Conservation (phyloP, 2,888 invertebrate genomes). For the Scelioninae gen. 1 region DNA sequence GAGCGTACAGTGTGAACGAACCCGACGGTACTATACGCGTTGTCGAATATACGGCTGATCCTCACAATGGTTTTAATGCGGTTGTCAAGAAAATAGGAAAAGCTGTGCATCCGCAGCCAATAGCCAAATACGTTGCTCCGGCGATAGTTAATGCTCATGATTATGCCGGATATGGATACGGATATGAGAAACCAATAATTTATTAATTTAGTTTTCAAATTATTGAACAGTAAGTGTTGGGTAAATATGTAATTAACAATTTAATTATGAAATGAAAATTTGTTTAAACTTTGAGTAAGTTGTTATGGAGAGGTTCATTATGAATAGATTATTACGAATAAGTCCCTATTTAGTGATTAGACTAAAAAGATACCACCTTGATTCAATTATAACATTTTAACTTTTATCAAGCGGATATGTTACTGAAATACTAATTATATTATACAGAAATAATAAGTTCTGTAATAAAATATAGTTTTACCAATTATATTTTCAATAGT, state of each 20-base stretch:
- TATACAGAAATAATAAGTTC: too few species aligned
- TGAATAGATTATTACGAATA: too few species aligned
- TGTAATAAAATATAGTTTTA: too few species aligned
- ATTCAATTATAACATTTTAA: too few species aligned
- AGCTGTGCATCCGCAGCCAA: constrained; percentile 78
- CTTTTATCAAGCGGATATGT: too few species aligned
- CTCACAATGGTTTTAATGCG: constrained; percentile 82
- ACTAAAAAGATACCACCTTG: too few species aligned
- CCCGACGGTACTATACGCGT: constrained; percentile 82
- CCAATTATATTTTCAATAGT: too few species aligned
- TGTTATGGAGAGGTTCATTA: too few species aligned
- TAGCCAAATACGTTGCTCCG: constrained; percentile 79
- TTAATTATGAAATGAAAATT: too few species aligned
- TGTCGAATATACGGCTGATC: constrained; percentile 83
- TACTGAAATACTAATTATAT: too few species aligned
- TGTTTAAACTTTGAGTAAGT: too few species aligned
- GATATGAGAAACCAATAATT: constrained; percentile 59
- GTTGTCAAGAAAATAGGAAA: constrained; percentile 83
- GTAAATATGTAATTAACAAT: not conserved
- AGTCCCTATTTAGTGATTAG: too few species aligned
- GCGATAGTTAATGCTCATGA: constrained; percentile 40
- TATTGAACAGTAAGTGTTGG: constrained; percentile 5
- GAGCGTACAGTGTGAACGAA: constrained; percentile 83
- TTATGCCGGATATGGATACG: constrained; percentile 47
- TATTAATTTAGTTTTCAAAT: constrained; percentile 31